These are phyloP conservation scores for Macrostomum cliftonense DNA, from an alignment of 2,888 invertebrate species.

Conservation along the genomic window DNA sequence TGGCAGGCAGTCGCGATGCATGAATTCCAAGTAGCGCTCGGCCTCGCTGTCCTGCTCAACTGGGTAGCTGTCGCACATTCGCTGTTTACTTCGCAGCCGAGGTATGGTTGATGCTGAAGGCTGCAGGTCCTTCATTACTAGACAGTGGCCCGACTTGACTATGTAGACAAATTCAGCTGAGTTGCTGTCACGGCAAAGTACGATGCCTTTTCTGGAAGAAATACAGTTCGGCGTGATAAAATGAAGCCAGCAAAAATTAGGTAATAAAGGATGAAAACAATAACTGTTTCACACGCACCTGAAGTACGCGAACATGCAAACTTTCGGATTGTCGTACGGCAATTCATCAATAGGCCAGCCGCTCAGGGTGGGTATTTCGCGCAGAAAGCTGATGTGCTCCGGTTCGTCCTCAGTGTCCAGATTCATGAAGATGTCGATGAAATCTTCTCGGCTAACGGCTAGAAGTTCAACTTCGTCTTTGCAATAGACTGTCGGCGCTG, in stretches of 20 bases:
- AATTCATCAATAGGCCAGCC: slow-evolving; percentile 29
- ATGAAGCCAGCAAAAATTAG: too few relatives aligned
- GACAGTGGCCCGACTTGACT: slow-evolving; percentile 28
- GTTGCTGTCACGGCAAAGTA: slow-evolving; percentile 29
- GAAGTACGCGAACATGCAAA: slow-evolving; percentile 31
- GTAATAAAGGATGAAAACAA: neutral
- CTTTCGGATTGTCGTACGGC: slow-evolving; percentile 27
- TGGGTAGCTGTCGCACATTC: slow-evolving; percentile 2
- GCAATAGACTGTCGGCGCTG: slow-evolving; percentile 32
- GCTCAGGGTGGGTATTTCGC: slow-evolving; percentile 19
- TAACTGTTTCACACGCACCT: slow-evolving; percentile 19
- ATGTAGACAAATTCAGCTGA: slow-evolving; percentile 31
- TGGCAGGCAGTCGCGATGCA: too few relatives aligned
- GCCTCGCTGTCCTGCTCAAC: neutral
- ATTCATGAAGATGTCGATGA: slow-evolving; percentile 40
- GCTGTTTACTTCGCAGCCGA: slow-evolving; percentile 10
- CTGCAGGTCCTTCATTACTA: slow-evolving; percentile 25
- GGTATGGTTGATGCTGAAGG: slow-evolving; percentile 19
- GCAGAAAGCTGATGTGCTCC: slow-evolving; percentile 29
- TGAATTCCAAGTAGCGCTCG: neutral
- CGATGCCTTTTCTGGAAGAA: slow-evolving; percentile 31
- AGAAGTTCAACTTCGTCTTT: slow-evolving; percentile 43
- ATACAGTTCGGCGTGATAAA: neutral
- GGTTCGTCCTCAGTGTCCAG: slow-evolving; percentile 26
- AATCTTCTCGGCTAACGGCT: slow-evolving; percentile 48